Conservation (phyloP, 2,113 vertebrate genomes). For the Sinocyclocheilus grahami region DNA sequence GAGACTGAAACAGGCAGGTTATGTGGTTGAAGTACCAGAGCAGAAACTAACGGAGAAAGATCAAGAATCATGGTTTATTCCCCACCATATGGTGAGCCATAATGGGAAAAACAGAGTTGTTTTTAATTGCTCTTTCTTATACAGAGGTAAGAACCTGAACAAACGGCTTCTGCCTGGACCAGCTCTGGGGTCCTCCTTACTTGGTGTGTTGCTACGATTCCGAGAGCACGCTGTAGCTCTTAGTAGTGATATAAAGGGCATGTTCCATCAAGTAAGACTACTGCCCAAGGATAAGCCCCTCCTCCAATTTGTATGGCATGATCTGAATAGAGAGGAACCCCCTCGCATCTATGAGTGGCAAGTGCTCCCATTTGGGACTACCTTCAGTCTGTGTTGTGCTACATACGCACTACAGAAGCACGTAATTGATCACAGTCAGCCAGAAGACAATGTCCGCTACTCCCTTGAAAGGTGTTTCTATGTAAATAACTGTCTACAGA, state of each 20-base stretch:
- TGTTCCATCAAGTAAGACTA: neutral
- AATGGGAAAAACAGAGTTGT: neutral
- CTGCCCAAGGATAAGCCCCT: neutral
- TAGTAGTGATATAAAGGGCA: neutral
- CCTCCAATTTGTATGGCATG: neutral
- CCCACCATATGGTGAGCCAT: neutral
- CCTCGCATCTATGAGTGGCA: neutral
- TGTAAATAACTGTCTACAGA: neutral
- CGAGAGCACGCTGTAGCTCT: too few species aligned
- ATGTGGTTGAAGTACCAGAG: neutral
- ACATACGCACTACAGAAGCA: neutral
- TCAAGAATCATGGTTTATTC: neutral
- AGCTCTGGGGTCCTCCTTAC: neutral
- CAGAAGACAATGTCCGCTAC: neutral
- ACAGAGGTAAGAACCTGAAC: neutral
- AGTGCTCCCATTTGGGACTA: neutral
- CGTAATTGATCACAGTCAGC: neutral
- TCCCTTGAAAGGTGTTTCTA: neutral
- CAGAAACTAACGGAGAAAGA: neutral
- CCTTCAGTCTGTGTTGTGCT: neutral
- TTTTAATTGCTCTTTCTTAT: neutral
- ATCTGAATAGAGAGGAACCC: neutral
- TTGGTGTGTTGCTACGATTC: too few species aligned
- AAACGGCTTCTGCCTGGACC: neutral
- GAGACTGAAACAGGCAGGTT: neutral